Evolutionary conservation across 2,797 vertebrate genomes (phyloP).

Genomic region (Liasis olivaceus): DNA sequence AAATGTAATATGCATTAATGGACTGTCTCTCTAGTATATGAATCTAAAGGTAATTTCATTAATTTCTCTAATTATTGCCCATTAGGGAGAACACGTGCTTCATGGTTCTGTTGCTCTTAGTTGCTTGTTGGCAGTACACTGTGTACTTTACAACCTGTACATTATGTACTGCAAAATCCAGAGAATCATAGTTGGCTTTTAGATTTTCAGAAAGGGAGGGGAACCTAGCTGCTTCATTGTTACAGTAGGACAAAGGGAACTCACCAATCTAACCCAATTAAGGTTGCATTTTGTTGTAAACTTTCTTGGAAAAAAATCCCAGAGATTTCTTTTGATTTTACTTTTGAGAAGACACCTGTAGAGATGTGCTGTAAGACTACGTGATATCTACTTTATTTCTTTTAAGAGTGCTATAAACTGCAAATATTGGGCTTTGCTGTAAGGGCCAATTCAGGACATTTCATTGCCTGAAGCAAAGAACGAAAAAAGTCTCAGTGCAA

Average conservation of each 20-base stretch:
- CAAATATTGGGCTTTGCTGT: neutral
- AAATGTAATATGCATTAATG: neutral
- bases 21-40: neutral
- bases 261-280: neutral
- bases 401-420: neutral
- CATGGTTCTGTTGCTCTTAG: neutral
- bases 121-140: neutral
- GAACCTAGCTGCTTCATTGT: neutral
- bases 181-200: neutral
- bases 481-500: neutral
- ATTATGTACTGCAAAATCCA: neutral
- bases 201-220: neutral
- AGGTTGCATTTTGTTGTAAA: neutral
- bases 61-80: conserved; percentile 8
- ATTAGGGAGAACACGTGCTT: neutral
- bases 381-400: neutral
- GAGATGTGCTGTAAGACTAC: neutral
- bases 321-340: no score
- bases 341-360: neutral
- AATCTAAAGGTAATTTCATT: neutral
- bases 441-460: neutral
- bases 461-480: neutral
- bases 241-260: neutral
- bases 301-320: neutral
- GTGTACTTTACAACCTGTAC: neutral